Conservation (phyloP, 2,888 invertebrate species). For the Amblyteles armatorius region DNA sequence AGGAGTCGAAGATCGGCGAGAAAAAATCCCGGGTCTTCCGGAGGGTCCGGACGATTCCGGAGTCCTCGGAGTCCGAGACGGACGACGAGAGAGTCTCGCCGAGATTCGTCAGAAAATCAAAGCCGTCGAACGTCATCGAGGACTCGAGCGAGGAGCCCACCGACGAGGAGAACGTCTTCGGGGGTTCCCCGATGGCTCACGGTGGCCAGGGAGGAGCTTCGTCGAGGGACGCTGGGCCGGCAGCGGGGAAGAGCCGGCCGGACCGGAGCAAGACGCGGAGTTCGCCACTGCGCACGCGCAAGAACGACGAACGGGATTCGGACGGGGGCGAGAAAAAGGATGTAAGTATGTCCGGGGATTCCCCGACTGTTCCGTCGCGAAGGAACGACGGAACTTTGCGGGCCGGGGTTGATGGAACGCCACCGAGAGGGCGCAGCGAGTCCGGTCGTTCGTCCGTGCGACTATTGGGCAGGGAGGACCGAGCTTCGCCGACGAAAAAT, state of each 20-base stretch:
- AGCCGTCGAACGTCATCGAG: slow-evolving; percentile 24
- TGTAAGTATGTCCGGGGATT: background rate
- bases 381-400: too few relatives aligned
- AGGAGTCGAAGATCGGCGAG: background rate
- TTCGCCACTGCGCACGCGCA: background rate
- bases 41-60: background rate
- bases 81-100: slow-evolving; percentile 26
- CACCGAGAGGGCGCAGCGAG: too few relatives aligned
- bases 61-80: background rate
- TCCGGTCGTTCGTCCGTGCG: background rate
- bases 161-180: slow-evolving; percentile 28
- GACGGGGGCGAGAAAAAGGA: background rate
- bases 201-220: background rate
- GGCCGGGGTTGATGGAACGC: too few relatives aligned
- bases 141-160: slow-evolving; percentile 41
- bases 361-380: background rate
- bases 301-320: background rate
- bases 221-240: background rate
- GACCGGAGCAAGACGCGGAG: background rate
- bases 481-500: background rate
- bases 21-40: background rate
- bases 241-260: background rate
- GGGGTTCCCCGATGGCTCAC: background rate
- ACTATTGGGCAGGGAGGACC: background rate
- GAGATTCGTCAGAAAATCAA: background rate